Percentiles rank a stretch among this genome's conserved stretches.
Evolutionary conservation across 1,140 invertebrate species (phyloP).

Genomic region (Bombus confusus): DNA sequence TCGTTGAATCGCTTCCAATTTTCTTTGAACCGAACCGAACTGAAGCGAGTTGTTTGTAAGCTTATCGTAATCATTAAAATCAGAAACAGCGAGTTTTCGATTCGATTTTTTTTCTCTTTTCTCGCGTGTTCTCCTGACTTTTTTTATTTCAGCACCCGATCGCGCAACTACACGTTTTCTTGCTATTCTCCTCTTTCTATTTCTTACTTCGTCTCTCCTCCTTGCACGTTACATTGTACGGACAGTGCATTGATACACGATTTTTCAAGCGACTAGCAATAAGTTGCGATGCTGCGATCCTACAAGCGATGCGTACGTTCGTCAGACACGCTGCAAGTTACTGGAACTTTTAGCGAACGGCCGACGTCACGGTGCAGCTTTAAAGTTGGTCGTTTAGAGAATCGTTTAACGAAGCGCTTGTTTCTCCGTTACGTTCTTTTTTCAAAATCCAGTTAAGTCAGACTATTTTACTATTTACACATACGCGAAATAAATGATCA

Average conservation of each 20-base stretch:
- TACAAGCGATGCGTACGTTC: not conserved
- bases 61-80: not conserved
- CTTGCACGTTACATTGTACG: no score
- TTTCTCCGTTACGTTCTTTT: not conserved
- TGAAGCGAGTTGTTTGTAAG: not conserved
- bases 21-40: no score
- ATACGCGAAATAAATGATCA: not conserved
- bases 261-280: not conserved
- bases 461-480: not conserved
- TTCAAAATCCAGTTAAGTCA: not conserved
- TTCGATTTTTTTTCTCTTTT: not conserved
- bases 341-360: not conserved
- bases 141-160: no score
- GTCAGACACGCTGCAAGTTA: not conserved
- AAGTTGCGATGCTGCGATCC: not conserved
- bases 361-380: not conserved
- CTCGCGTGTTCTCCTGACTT: not conserved
- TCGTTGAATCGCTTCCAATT: conserved; percentile 76
- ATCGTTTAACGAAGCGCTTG: not conserved
- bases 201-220: no score
- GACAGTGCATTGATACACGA: not conserved
- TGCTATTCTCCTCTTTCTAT: no score
- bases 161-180: no score
- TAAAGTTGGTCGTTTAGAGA: not conserved
- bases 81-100: not conserved